Evolutionary conservation across 2,888 invertebrate genomes (phyloP), one percentile per base, ranked within the genome.

Genomic region (Drosophila imparisetae): DNA sequence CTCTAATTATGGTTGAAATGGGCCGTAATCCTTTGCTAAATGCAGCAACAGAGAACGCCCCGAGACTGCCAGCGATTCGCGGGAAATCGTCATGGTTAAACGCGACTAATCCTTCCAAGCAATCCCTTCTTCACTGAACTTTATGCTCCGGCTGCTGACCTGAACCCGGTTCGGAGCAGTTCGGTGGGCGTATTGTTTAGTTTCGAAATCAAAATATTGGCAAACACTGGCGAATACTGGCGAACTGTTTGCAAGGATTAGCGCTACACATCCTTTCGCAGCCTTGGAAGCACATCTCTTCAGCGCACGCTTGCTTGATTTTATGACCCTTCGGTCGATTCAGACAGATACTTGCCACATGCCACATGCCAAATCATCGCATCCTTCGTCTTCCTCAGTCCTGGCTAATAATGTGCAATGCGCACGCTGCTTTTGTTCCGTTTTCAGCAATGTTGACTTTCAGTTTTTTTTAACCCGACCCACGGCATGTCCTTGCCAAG

Each of bases 171-270:
- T 58, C 72, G 60, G 58, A 65, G 63, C 71, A 50, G 42, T 62
- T 59, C 58, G 50, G 73, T 85, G 81, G 91, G 91, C 91, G 91
- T 90, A 81, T 73, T 91, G 91, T 91, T 91, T 91, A 82, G 73
- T 84, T 83, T 87, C 78, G 86, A 90, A 91, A 91, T 91, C 91
- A 91, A 91, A 91, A 91, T 89, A 91, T 91, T 91, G 78, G 89
- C 91, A 91, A 90, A 89, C 81, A 78, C 73, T 81, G 45, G 76
- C 84, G 86, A 86, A 83, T 81, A 72, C 81, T 65, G 52, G 34
- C 30, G 71, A 82, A 83, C 64, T 63, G 34, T 66, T 55, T 66
- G 75, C 77, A 79, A 86, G 87, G 80, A 84, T 87, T 86, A 87
- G 62, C 34, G 6, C 58, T 69, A 45, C 65, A 70, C 73, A 90